phyloP scores from a whole-genome alignment of 2,888 invertebrate species.

The Hydroisotoma schaefferi region DNA sequence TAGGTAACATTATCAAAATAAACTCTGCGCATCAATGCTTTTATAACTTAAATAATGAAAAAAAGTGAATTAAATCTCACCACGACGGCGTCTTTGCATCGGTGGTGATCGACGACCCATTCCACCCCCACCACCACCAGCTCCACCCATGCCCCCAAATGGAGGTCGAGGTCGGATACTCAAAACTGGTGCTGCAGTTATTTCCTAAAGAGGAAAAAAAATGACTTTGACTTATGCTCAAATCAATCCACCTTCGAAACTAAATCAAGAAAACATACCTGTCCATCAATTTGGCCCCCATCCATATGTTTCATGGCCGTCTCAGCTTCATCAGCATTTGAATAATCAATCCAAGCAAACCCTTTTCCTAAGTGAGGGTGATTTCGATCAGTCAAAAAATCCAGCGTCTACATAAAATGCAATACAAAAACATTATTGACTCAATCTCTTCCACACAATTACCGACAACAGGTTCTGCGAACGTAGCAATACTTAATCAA shows the following conservation, averaged over 20 bases:
- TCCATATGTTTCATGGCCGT: conserved; percentile 99
- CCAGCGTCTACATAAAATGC: conserved; percentile 64
- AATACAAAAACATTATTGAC: neutral
- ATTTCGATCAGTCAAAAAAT: conserved; percentile 81
- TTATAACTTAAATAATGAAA: conserved; percentile 5
- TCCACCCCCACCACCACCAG: no score
- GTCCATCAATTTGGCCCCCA: conserved; percentile 62
- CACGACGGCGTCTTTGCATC: conserved; percentile 39
- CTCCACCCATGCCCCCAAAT: conserved; percentile 33
- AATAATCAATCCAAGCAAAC: conserved; percentile 93
- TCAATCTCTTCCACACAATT: no score
- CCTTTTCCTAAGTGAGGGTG: conserved; percentile 87
- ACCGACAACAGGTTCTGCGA: no score
- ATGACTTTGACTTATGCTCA: no score
- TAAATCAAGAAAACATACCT: conserved; percentile 37
- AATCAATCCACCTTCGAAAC: no score
- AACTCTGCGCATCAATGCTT: neutral
- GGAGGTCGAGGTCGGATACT: conserved; percentile 54
- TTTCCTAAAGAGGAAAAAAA: conserved; percentile 63
- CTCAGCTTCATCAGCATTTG: conserved; percentile 90
- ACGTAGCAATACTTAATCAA: neutral
- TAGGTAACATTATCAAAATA: neutral
- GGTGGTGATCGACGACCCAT: conserved; percentile 50
- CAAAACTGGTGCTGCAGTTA: conserved; percentile 90
- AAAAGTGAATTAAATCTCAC: conserved; percentile 24